Evolutionary conservation across 2,888 invertebrate species (phyloP).

Genomic region (Pyrgus malvae): DNA sequence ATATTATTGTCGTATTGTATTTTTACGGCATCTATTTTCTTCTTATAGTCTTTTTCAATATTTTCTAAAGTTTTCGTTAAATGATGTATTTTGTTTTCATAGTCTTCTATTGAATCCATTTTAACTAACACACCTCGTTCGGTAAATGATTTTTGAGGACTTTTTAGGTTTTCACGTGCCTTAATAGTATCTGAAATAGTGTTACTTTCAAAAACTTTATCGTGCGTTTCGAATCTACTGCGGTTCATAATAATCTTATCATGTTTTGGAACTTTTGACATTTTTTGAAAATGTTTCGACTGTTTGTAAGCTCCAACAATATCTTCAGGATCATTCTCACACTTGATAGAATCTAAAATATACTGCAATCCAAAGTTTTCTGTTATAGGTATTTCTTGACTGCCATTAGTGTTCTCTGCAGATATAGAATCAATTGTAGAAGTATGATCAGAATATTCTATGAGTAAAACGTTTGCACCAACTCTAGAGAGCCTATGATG

Average conservation of each 20-base stretch:
- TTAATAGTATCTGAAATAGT: neutral
- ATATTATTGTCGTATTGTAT: slow-evolving; percentile 78
- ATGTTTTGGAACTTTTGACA: neutral
- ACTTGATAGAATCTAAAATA: slow-evolving; percentile 49
- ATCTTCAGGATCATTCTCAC: slow-evolving; percentile 43
- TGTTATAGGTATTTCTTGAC: slow-evolving; percentile 15
- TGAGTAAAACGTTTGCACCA: slow-evolving; percentile 46
- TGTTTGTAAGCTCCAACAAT: slow-evolving; percentile 23
- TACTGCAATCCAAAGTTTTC: slow-evolving; percentile 52
- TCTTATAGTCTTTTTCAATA: slow-evolving; percentile 62
- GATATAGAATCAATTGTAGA: neutral
- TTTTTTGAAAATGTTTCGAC: neutral
- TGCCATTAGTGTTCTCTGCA: slow-evolving; percentile 4
- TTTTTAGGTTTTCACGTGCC: neutral
- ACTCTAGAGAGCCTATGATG: slow-evolving; percentile 48
- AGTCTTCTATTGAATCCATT: slow-evolving; percentile 48
- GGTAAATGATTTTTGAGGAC: slow-evolving; percentile 18
- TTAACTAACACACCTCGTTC: slow-evolving; percentile 48
- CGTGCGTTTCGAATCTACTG: neutral
- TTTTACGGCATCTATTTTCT: slow-evolving; percentile 71
- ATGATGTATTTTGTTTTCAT: slow-evolving; percentile 54
- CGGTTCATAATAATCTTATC: neutral
- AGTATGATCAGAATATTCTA: slow-evolving; percentile 37
- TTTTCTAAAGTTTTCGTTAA: slow-evolving; percentile 57
- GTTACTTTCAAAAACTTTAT: neutral